phyloP scores from a whole-genome alignment of 2,888 invertebrate genomes.

The Danaus chrysippus region DNA sequence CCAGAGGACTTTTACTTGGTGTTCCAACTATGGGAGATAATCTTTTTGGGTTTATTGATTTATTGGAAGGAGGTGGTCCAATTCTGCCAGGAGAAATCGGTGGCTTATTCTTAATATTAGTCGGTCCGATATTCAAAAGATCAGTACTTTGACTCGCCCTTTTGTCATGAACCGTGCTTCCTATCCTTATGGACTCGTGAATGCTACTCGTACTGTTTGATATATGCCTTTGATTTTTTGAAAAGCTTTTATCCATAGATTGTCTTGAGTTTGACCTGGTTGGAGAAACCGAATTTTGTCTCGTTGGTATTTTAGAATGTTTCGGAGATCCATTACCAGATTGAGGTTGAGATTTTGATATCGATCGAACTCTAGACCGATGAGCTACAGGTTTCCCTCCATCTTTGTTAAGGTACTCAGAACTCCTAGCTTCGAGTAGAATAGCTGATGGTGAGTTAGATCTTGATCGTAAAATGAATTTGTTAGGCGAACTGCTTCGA shows the following conservation, averaged over 20 bases:
- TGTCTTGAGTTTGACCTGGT: constrained; percentile 48
- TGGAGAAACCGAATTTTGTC: constrained; percentile 70
- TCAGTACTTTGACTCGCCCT: constrained; percentile 65
- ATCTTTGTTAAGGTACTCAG: constrained; percentile 51
- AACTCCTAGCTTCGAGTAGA: constrained; percentile 46
- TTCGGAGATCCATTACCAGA: constrained; percentile 72
- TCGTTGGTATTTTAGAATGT: constrained; percentile 71
- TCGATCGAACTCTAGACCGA: constrained; percentile 55
- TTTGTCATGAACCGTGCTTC: constrained; percentile 64
- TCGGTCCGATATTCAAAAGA: constrained; percentile 56
- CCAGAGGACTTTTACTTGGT: constrained; percentile 71
- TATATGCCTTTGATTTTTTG: constrained; percentile 61
- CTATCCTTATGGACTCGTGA: constrained; percentile 66
- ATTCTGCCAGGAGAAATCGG: constrained; percentile 70
- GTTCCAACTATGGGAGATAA: constrained; percentile 74
- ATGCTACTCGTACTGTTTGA: constrained; percentile 75
- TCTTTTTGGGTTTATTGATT: constrained; percentile 65
- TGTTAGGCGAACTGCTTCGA: constrained; percentile 64
- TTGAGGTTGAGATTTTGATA: constrained; percentile 69
- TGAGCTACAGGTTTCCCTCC: constrained; percentile 58
- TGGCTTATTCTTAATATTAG: constrained; percentile 68
- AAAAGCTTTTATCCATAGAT: constrained; percentile 50
- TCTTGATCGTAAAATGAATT: constrained; percentile 62
- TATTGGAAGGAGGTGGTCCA: constrained; percentile 72
- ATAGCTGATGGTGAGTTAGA: constrained; percentile 69